Evolutionary conservation across 2,888 invertebrate species (phyloP), one percentile per base, ranked within the genome.

Genomic region (Thymelicus acteon): DNA sequence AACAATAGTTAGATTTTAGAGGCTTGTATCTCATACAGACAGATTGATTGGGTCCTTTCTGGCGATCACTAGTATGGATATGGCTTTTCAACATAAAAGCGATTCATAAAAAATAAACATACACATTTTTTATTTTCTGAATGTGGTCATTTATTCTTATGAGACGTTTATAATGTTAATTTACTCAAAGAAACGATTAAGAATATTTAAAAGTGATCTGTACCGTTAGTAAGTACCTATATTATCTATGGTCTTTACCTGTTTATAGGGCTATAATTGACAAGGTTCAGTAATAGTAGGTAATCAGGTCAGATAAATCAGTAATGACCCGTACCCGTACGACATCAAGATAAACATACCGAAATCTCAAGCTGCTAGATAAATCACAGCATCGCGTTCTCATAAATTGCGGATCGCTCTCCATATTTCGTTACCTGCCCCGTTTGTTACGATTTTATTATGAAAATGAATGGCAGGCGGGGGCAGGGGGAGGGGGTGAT

Each of bases 381-480:
- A 90, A 91, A 90, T 92, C 86, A 87, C 82, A 80, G 81, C 81
- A 84, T 88, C 84, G 87, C 85, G 88, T 87, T 87, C 85, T 78
- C 87, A 90, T 92, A 92, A 92, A 93, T 93, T 85, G 82, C 78
- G 84, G 85, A 86, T 90, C 91, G 88, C 85, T 88, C 91, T 93
- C 92, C 92, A 92, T 92, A 92, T 92, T 92, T 92, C 86, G 91
- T 90, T 93, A 93, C 93, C 93, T 93, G 91, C 80, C 83, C 88
- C 90, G 91, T 92, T 92, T 92, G 92, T 92, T 92, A 89, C 93
- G 91, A 93, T 93, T 93, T 93, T 93, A 93, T 93, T 93, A 93
- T 93, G 93, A 93, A 92, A 93, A 93, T 93, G 93, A 93, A 93
- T 92, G 93, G 92, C 90, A 89, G 87, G 81, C 83, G 81, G 79